Percentiles rank a stretch among this genome's conserved stretches.
Conservation (phyloP, 2,797 vertebrate species). For the Sebastes vulpes region DNA sequence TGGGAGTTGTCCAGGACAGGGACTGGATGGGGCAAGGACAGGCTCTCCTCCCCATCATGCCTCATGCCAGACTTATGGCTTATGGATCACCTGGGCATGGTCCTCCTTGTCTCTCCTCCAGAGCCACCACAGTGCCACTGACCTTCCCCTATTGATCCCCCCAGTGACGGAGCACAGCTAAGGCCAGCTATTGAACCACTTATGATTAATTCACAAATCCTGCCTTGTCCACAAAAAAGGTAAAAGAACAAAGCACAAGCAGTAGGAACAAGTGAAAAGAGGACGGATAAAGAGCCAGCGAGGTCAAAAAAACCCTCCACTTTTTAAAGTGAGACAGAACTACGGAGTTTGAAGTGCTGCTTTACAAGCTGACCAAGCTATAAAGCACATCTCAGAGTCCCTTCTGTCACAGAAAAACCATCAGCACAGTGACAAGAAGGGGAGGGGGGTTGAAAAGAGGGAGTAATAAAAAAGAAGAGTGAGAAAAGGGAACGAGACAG, state of each 20-base stretch:
- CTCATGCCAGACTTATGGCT: conserved; percentile 69
- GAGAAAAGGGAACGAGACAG: conserved; percentile 40
- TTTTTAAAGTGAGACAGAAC: conserved; percentile 64
- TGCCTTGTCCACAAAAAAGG: conserved; percentile 77
- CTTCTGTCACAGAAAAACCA: conserved; percentile 61
- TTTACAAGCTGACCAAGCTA: conserved; percentile 74
- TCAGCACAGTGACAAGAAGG: conserved; percentile 36
- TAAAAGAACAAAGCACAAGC: conserved; percentile 71
- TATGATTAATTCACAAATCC: conserved; percentile 87
- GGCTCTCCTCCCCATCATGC: conserved; percentile 56
- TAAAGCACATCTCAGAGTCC: conserved; percentile 66
- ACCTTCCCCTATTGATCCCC: conserved; percentile 85
- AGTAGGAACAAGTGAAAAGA: conserved; percentile 51
- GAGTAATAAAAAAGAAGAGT: conserved; percentile 30
- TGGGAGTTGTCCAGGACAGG: conserved; percentile 10
- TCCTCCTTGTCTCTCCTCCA: conserved; percentile 64
- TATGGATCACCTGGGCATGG: conserved; percentile 82
- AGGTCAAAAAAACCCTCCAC: conserved; percentile 63
- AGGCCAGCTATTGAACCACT: conserved; percentile 84
- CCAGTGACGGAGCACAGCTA: conserved; percentile 76
- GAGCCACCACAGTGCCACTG: conserved; percentile 65
- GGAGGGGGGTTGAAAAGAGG: conserved; percentile 29
- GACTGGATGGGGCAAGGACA: conserved; percentile 56
- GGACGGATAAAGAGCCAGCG: conserved; percentile 54
- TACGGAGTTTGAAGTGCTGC: conserved; percentile 50